These are phyloP conservation scores for Ursus arctos DNA, from an alignment of 2,113 vertebrate genomes.

Conservation along the genomic window DNA sequence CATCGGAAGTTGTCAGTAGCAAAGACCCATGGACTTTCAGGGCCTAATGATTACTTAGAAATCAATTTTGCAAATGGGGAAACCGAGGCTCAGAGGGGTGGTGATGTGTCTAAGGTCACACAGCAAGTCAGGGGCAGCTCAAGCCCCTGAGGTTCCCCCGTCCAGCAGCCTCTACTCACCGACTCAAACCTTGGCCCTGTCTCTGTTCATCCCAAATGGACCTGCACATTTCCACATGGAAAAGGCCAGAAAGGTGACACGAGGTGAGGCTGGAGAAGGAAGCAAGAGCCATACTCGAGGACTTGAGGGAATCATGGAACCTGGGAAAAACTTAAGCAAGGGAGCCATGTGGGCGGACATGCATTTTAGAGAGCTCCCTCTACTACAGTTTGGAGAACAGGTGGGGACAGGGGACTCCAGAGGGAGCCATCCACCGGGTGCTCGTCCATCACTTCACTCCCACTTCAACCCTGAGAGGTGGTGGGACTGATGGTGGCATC, in stretches of 20 bases:
- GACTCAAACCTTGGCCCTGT: neutral
- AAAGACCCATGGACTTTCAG: neutral
- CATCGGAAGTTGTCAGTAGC: neutral
- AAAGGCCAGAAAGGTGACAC: neutral
- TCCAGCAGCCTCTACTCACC: neutral
- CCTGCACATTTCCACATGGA: neutral
- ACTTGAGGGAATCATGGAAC: neutral
- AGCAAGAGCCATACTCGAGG: neutral
- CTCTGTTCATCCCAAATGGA: neutral
- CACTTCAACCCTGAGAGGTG: neutral
- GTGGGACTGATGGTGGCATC: neutral
- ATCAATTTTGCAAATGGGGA: neutral
- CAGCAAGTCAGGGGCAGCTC: neutral
- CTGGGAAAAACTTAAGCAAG: neutral
- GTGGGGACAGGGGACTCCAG: neutral
- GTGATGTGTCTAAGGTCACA: neutral
- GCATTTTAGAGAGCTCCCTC: neutral
- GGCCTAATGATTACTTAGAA: neutral
- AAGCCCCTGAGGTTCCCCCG: neutral
- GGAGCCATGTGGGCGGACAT: rapidly evolving
- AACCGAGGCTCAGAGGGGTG: neutral
- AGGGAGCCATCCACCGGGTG: neutral
- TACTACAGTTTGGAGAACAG: neutral
- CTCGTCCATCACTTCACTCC: neutral
- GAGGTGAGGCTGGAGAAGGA: neutral